Base-by-base conservation (phyloP, 2,797 vertebrate genomes). In the Dicrostonyx torquatus region DNA sequence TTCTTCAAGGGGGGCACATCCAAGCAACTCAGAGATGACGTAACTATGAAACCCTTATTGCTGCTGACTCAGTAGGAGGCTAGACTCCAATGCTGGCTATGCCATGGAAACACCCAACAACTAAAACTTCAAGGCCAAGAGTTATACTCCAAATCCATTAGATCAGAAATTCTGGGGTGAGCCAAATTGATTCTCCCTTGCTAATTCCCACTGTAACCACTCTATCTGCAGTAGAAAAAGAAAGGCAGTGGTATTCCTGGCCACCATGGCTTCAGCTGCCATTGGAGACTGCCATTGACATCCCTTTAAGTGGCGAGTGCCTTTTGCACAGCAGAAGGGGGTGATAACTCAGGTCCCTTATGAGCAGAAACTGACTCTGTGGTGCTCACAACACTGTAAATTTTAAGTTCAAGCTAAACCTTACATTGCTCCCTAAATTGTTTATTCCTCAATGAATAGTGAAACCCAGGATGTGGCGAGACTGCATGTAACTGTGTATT, bases 391-490 rank as follows among this genome's bases (percentile, higher is more conserved):
- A 50, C 93, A 95, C 88, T 87, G 70, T 93, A 95, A 96, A 96
- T 96, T 95, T 94, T 96, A 96, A 94, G 94, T 87, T 37, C 94
- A 91, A 96, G 93, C 76, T 94, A 83, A 53, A 66, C 60, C 93
- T 94, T n/a, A 14, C 77, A 95, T 97, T 91, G 94, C 96, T 96
- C 95, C 93, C 77, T 96, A 82, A 96, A 98, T 98, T 95, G 97
- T 97, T 97, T 96, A 97, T 97, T 97, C 96, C 48, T 68, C 64
- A 77, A 79, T 68, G 92, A 87, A 86, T 26, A 79, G 85, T 20
- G 40, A 89, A 37, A 60, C 17, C 72, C 17, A 34, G 72, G 64
- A 45, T 40, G 50, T 11, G 37, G 96, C 60, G 53, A 60, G 85
- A 26, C 29, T 2, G 9, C 12, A 0, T 37, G 26, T 43, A 64